Percentiles rank a stretch among this genome's conserved stretches.
phyloP scores from a whole-genome alignment of 2,797 vertebrate species.

The Anniella stebbinsi region DNA sequence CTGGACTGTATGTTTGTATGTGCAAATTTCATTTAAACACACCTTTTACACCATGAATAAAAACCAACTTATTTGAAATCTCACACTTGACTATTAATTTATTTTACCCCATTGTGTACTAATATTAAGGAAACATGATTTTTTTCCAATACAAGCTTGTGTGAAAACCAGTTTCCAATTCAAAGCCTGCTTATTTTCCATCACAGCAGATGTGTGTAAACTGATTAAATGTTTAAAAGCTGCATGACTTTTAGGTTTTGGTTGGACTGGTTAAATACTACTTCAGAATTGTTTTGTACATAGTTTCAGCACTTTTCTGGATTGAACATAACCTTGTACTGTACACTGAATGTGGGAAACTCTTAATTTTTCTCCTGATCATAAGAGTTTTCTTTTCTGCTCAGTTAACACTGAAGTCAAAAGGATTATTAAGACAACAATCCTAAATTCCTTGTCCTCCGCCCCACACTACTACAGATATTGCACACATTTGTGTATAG shows the following conservation, averaged over 20 bases:
- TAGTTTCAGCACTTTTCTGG: background rate
- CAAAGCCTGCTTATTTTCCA: background rate
- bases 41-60: conserved; percentile 5
- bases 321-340: background rate
- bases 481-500: conserved; percentile 44
- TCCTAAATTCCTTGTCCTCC: conserved; percentile 17
- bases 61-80: background rate
- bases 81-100: background rate
- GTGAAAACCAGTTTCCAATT: background rate
- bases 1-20: background rate
- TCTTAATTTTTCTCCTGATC: background rate
- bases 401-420: background rate
- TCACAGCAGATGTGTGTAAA: background rate
- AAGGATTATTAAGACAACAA: background rate
- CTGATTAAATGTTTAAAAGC: background rate
- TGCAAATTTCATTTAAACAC: background rate
- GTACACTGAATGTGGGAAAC: background rate
- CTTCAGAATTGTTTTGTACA: background rate
- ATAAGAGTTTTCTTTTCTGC: conserved; percentile 18
- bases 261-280: background rate
- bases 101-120: background rate
- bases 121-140: background rate
- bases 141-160: background rate
- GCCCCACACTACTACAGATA: background rate
- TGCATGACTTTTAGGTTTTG: background rate